Conservation (phyloP, 1,140 invertebrate genomes). For the Zaprionus kolodkinae region DNA sequence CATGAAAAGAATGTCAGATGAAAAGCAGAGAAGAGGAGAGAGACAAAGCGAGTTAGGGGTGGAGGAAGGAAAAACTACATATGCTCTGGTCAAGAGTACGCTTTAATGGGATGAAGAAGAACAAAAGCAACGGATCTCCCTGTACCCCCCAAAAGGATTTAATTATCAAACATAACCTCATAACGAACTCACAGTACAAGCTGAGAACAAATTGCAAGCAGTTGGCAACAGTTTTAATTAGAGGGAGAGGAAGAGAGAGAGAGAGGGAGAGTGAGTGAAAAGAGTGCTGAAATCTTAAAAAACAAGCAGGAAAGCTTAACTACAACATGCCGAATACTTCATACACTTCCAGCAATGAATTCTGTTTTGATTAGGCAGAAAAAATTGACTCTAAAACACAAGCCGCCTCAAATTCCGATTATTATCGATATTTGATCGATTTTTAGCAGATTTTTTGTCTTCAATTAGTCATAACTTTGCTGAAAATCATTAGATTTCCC, state of each 20-base stretch:
- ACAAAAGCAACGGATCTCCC: not conserved
- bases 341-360: too few species aligned
- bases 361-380: too few species aligned
- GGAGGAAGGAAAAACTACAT: not conserved
- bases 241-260: not conserved
- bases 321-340: too few species aligned
- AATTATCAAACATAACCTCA: conserved; percentile 32
- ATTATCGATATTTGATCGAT: too few species aligned
- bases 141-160: conserved; percentile 8
- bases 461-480: too few species aligned
- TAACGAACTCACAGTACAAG: conserved; percentile 9
- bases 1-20: not conserved
- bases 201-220: not conserved
- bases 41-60: not conserved
- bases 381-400: too few species aligned
- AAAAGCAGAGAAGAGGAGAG: not conserved
- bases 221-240: conserved; percentile 24
- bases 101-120: not conserved
- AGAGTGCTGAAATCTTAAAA: not conserved
- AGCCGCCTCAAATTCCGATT: too few species aligned
- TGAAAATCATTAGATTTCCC: too few species aligned
- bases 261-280: too few species aligned
- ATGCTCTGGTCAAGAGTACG: conserved; percentile 20
- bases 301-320: too few species aligned
- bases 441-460: too few species aligned